A percentile compares a stretch with the other conserved stretches of the same genome.
phyloP scores from a whole-genome alignment of 2,888 invertebrate species.

The Andricus curvator region DNA sequence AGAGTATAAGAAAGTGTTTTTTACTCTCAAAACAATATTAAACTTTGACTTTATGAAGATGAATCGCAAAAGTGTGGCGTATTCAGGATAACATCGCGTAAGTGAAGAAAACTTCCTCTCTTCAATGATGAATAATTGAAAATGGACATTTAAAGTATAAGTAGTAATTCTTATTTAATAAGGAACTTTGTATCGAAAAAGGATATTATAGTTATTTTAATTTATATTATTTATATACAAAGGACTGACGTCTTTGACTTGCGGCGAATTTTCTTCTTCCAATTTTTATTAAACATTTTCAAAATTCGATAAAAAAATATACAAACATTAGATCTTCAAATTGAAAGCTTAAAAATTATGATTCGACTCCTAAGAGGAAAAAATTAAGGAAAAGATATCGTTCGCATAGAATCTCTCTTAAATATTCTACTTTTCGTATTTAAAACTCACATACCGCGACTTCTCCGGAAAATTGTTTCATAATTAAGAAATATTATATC shows the following conservation, averaged over 20 bases:
- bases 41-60: neutral
- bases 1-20: neutral
- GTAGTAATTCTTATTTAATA: neutral
- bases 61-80: neutral
- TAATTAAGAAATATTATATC: neutral
- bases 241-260: slow-evolving; percentile 33
- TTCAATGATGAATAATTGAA: slow-evolving; percentile 16
- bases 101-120: slow-evolving; percentile 10
- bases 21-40: too few relatives aligned
- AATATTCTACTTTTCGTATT: neutral
- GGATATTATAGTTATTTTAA: neutral
- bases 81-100: neutral
- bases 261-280: neutral
- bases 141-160: slow-evolving; percentile 3
- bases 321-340: neutral
- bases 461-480: neutral
- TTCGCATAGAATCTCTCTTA: slow-evolving; percentile 10
- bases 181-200: neutral
- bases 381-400: neutral
- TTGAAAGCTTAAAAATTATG: neutral
- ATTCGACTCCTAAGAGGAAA: neutral
- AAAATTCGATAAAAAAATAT: neutral
- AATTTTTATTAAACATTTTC: neutral
- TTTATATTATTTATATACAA: slow-evolving; percentile 9
- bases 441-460: neutral